phyloP scores from a whole-genome alignment of 1,140 invertebrate genomes.

The Drosophila melanica region DNA sequence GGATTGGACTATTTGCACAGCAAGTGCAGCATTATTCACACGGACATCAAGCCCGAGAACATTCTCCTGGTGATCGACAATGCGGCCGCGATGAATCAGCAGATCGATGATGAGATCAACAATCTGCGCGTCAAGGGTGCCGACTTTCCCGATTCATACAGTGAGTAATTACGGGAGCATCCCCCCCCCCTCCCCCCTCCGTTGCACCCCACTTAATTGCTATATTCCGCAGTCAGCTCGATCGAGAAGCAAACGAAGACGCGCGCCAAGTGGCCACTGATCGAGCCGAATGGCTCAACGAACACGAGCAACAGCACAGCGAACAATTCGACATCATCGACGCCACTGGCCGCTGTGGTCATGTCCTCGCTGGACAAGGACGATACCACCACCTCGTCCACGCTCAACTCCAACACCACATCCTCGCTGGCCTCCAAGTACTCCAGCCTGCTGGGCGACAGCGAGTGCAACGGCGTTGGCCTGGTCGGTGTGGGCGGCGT shows the following conservation, averaged over 20 bases:
- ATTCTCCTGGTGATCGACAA: constrained; percentile 94
- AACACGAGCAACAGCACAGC: constrained; percentile 79
- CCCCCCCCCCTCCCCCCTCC: no score
- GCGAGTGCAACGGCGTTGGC: constrained; percentile 67
- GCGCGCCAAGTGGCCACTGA: constrained; percentile 78
- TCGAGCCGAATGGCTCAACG: constrained; percentile 75
- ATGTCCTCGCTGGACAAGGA: constrained; percentile 79
- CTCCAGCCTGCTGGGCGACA: constrained; percentile 77
- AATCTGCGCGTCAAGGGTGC: constrained; percentile 87
- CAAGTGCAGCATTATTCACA: constrained; percentile 99
- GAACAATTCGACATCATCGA: constrained; percentile 78
- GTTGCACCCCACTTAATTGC: no score
- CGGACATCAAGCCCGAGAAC: constrained; percentile 99
- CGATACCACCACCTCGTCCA: constrained; percentile 74
- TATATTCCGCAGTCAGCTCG: constrained; percentile 82
- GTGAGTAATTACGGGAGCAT: constrained; percentile 43
- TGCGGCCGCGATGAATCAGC: constrained; percentile 93
- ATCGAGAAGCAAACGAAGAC: constrained; percentile 83
- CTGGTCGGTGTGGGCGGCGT: constrained; percentile 49
- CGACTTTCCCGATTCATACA: constrained; percentile 83
- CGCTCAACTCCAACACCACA: constrained; percentile 77
- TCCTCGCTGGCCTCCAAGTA: constrained; percentile 80
- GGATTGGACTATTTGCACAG: constrained; percentile 98
- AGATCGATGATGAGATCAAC: constrained; percentile 94
- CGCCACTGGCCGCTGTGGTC: constrained; percentile 70